Evolutionary conservation across 2,797 vertebrate species (phyloP).

Genomic region (Epinephelus awoara): DNA sequence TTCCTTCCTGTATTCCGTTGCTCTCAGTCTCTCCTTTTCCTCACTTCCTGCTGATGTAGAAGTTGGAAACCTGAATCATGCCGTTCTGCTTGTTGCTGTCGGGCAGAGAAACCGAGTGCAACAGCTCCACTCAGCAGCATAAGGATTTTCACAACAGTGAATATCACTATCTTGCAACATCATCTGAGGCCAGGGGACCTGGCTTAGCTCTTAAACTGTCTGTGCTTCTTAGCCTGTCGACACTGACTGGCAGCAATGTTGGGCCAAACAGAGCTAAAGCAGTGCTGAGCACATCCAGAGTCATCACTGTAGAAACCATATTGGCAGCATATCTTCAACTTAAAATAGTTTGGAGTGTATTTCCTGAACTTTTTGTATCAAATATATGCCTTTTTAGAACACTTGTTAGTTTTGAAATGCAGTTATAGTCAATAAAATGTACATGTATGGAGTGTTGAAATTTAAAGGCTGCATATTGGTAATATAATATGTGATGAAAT

Average conservation of each 20-base stretch:
- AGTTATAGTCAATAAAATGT: neutral
- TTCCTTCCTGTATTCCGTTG: slow-evolving; percentile 47
- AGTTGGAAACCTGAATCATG: slow-evolving; percentile 70
- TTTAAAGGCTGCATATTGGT: neutral
- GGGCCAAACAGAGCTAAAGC: slow-evolving; percentile 29
- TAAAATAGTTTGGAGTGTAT: neutral
- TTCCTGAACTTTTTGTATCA: neutral
- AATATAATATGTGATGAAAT: neutral
- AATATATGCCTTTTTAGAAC: neutral
- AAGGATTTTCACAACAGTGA: slow-evolving; percentile 48
- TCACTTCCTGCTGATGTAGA: slow-evolving; percentile 55
- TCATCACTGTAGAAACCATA: slow-evolving; percentile 11
- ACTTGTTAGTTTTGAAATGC: neutral
- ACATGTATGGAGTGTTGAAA: neutral
- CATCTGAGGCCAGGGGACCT: slow-evolving; percentile 40
- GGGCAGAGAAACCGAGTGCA: slow-evolving; percentile 49
- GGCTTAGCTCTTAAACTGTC: slow-evolving; percentile 39
- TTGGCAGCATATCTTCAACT: slow-evolving; percentile 2
- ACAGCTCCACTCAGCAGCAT: slow-evolving; percentile 44
- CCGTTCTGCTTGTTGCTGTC: slow-evolving; percentile 65
- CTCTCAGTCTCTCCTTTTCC: slow-evolving; percentile 30
- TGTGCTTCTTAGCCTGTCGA: slow-evolving; percentile 34
- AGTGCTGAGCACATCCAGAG: slow-evolving; percentile 35
- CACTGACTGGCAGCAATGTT: slow-evolving; percentile 36
- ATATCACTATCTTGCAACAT: slow-evolving; percentile 48